phyloP scores from a whole-genome alignment of 92 coral and sea anemone species.

The Heteractis magnifica region DNA sequence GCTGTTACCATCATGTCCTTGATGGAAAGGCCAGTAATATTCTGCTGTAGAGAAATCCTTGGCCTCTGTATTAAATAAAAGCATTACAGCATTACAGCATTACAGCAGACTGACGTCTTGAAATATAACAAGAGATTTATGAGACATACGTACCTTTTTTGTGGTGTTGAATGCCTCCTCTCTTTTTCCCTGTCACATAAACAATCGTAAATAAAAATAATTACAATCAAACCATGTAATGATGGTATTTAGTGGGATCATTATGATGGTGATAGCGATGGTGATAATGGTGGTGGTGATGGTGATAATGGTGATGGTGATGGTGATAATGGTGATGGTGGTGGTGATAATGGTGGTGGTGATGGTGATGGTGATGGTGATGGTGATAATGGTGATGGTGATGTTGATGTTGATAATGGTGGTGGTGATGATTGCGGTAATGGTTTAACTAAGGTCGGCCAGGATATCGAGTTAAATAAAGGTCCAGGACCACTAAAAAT shows the following conservation, averaged over 20 bases:
- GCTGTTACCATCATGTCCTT: conserved; percentile 30
- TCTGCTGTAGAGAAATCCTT: conserved; percentile 32
- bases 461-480: too few species aligned
- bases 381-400: not conserved
- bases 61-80: not conserved
- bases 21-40: conserved; percentile 65
- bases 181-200: conserved; percentile 22
- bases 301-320: not conserved
- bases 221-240: not conserved
- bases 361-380: not conserved
- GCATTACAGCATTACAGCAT: not conserved
- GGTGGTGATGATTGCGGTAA: not conserved
- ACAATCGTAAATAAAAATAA: not conserved
- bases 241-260: too few species aligned
- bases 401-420: not conserved
- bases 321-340: not conserved
- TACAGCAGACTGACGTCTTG: not conserved
- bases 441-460: too few species aligned
- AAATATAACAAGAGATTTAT: not conserved
- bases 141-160: not conserved
- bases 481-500: not conserved
- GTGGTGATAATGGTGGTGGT: not conserved
- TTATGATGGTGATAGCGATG: not conserved
- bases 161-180: conserved; percentile 20
- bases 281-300: not conserved